Conservation (phyloP, 37 sponge, comb jelly and placozoan species). For the Amphimedon queenslandica region DNA sequence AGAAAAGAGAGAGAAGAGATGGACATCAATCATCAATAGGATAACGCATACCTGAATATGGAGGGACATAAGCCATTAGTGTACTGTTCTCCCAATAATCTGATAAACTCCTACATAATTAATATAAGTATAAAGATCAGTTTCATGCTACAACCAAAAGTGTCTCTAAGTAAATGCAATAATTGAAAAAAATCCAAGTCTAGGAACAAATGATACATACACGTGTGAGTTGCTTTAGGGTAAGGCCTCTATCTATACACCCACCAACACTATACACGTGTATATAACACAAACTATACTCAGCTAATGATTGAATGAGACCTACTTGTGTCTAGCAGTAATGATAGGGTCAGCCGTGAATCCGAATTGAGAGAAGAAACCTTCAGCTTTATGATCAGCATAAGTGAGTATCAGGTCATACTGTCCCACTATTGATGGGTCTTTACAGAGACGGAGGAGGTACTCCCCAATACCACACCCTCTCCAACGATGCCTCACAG, state of each 20-base stretch:
- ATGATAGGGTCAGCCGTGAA: constrained; percentile 76
- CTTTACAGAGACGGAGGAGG: constrained; percentile 62
- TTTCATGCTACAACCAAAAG: too few species aligned
- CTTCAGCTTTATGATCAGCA: constrained; percentile 75
- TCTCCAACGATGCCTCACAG: constrained; percentile 62
- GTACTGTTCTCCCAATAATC: constrained; percentile 87
- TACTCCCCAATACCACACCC: constrained; percentile 58
- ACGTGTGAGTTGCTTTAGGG: too few species aligned
- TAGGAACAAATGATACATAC: too few species aligned
- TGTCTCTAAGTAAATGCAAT: too few species aligned
- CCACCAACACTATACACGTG: neutral
- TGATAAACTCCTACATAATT: constrained; percentile 1
- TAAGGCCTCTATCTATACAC: too few species aligned
- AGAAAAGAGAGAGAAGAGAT: too few species aligned
- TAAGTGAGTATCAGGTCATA: constrained; percentile 67
- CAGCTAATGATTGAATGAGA: neutral
- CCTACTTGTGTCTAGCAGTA: constrained; percentile 53
- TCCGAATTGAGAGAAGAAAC: constrained; percentile 63
- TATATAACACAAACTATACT: neutral
- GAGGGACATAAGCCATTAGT: constrained; percentile 82
- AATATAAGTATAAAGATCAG: too few species aligned
- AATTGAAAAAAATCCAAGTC: too few species aligned
- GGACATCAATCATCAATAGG: neutral
- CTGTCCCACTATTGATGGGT: constrained; percentile 65
- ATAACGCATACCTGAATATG: constrained; percentile 55